A percentile compares a stretch with the other conserved stretches of the same genome.
Conservation (phyloP, 2,888 invertebrate species). For the Gnatocerus cornutus region DNA sequence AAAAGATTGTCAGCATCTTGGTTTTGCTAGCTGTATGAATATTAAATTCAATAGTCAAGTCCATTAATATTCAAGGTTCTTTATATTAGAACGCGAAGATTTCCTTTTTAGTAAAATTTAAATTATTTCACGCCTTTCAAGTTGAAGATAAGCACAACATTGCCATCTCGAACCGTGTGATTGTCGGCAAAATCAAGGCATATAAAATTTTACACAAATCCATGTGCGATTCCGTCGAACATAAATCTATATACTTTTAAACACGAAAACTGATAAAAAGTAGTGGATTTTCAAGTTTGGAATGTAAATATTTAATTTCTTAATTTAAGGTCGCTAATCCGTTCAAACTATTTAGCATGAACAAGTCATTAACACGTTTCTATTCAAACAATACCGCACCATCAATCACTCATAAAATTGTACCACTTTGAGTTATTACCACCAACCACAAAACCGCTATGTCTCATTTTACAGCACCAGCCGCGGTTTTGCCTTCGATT, state of each 20-base stretch:
- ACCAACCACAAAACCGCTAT: neutral
- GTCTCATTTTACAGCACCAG: neutral
- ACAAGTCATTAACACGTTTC: too few species aligned
- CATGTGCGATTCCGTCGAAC: too few species aligned
- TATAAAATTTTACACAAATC: too few species aligned
- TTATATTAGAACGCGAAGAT: neutral
- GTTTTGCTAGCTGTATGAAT: neutral
- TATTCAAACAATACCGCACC: too few species aligned
- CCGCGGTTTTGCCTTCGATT: neutral
- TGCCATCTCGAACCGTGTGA: neutral
- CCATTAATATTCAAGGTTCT: slow-evolving; percentile 1
- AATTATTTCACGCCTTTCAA: slow-evolving; percentile 3
- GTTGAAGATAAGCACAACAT: neutral
- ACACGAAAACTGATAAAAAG: neutral
- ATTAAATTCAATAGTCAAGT: neutral
- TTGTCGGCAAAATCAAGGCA: neutral
- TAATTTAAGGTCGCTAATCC: too few species aligned
- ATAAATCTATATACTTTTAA: neutral
- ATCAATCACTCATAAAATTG: too few species aligned
- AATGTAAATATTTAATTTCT: too few species aligned
- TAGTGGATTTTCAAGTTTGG: too few species aligned
- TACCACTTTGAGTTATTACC: too few species aligned
- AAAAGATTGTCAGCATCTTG: neutral
- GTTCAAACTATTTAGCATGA: too few species aligned
- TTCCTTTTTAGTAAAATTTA: slow-evolving; percentile 1